Evolutionary conservation across 2,888 invertebrate species (phyloP).

Genomic region (Monochamus alternatus): DNA sequence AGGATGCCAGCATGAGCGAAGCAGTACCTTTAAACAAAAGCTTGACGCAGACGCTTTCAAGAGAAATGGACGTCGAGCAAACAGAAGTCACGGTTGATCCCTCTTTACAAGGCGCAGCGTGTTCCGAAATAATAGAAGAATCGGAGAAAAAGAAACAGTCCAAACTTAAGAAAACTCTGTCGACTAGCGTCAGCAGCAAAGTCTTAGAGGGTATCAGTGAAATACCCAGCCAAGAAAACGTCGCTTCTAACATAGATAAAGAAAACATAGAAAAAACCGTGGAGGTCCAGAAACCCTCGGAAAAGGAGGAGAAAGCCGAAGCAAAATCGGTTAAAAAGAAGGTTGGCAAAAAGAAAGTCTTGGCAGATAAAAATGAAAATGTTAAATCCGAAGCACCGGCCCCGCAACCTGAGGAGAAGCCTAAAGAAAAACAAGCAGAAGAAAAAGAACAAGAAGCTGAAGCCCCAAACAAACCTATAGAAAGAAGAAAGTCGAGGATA

Average conservation of each 20-base stretch:
- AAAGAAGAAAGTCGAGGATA: conserved; percentile 79
- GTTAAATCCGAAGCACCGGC: conserved; percentile 45
- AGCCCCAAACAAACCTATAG: conserved; percentile 71
- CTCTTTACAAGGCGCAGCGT: conserved; percentile 68
- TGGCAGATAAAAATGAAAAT: conserved; percentile 67
- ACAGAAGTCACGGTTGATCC: conserved; percentile 61
- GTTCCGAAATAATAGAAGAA: conserved; percentile 69
- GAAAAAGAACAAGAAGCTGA: conserved; percentile 59
- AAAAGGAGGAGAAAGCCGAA: conserved; percentile 57
- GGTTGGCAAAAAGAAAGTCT: conserved; percentile 66
- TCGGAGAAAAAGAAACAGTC: conserved; percentile 66
- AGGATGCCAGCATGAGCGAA: conserved; percentile 63
- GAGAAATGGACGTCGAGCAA: conserved; percentile 65
- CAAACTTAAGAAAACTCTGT: conserved; percentile 65
- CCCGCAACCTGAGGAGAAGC: conserved; percentile 48
- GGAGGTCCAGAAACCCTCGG: conserved; percentile 49
- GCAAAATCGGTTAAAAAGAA: conserved; percentile 64
- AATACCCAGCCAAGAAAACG: conserved; percentile 67
- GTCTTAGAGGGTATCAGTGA: conserved; percentile 67
- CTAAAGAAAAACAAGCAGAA: conserved; percentile 55
- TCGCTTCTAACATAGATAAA: conserved; percentile 61
- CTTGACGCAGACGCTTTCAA: conserved; percentile 65
- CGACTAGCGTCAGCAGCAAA: conserved; percentile 58
- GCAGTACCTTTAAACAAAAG: conserved; percentile 64
- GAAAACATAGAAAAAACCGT: conserved; percentile 59